These are phyloP conservation scores for Drosophila nr. perissopoda DNA, from an alignment of 2,888 invertebrate species.

Conservation along the genomic window DNA sequence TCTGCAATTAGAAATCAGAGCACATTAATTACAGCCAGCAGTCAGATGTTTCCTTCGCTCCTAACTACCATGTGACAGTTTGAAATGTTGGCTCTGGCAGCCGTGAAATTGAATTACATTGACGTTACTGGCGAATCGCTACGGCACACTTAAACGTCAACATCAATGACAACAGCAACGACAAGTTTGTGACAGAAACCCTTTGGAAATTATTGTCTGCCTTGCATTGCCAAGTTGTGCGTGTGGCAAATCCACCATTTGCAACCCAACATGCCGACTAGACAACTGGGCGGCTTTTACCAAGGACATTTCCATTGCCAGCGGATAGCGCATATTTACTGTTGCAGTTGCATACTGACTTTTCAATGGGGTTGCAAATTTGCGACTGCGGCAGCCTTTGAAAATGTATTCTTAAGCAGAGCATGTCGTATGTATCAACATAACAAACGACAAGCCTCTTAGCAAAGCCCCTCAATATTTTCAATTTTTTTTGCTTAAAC, in stretches of 20 bases:
- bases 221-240: constrained; percentile 30
- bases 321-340: constrained; percentile 3
- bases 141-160: not conserved
- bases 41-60: not conserved
- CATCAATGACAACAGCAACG: constrained; percentile 5
- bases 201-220: constrained; percentile 57
- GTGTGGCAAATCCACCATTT: constrained; percentile 2
- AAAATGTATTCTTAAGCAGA: constrained; percentile 4
- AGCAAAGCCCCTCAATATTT: not conserved
- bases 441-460: constrained; percentile 15
- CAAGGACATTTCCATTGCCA: constrained; percentile 16
- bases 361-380: not conserved
- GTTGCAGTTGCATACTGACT: not conserved
- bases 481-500: not conserved
- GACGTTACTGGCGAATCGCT: constrained; percentile 22
- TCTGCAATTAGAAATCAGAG: constrained; percentile 84
- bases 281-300: not conserved
- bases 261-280: not conserved
- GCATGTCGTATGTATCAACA: constrained; percentile 21
- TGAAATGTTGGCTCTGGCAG: constrained; percentile 51
- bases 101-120: constrained; percentile 65
- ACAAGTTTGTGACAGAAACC: constrained; percentile 35
- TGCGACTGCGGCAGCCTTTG: constrained; percentile 4
- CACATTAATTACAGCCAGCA: constrained; percentile 15
- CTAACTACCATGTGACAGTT: not conserved